These are phyloP conservation scores for Carapus acus DNA, from an alignment of 2,797 vertebrate species.

Conservation along the genomic window DNA sequence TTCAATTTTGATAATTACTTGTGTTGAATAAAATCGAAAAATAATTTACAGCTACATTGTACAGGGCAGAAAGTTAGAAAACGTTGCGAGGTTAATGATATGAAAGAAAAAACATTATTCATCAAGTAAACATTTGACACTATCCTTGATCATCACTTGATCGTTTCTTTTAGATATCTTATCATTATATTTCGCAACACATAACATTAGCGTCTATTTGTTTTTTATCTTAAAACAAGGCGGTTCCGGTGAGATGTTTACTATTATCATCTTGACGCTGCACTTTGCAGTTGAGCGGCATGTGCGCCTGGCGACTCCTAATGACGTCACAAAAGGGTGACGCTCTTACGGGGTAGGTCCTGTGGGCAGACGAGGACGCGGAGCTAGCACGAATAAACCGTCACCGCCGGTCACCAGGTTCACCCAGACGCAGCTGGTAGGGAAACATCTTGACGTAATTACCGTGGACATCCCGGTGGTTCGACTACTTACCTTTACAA, in stretches of 20 bases:
- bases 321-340: conserved; percentile 33
- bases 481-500: rapidly evolving
- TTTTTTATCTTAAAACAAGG: neutral
- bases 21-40: no score
- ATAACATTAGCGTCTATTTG: neutral
- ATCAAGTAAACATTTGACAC: no score
- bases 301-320: neutral
- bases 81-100: no score
- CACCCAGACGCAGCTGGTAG: conserved; percentile 44
- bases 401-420: neutral
- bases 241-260: neutral
- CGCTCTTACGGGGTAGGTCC: conserved; percentile 20
- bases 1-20: no score
- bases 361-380: conserved; percentile 9
- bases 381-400: conserved; percentile 3
- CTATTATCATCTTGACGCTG: neutral
- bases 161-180: no score
- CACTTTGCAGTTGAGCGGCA: neutral
- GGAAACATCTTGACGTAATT: neutral
- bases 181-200: no score
- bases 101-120: no score
- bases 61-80: no score
- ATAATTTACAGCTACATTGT: no score
- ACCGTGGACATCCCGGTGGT: rapidly evolving
- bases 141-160: no score